Evolutionary conservation across 2,888 invertebrate species (phyloP).

Genomic region (Oxycera nigricornis): DNA sequence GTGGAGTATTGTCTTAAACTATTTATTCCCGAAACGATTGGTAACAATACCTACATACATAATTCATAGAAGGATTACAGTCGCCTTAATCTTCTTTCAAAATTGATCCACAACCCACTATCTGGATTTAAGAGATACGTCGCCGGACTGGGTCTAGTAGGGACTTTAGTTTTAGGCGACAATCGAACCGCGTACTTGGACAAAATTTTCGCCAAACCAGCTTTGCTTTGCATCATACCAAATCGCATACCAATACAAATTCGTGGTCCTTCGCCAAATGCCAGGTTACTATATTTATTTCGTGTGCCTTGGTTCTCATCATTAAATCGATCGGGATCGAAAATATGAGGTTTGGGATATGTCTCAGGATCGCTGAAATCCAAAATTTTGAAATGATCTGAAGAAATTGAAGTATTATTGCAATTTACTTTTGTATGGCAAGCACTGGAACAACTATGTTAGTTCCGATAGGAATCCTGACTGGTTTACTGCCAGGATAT

Average conservation of each 20-base stretch:
- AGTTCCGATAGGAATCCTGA: conserved; percentile 24
- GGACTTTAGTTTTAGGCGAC: conserved; percentile 43
- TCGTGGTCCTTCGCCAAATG: conserved; percentile 45
- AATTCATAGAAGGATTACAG: no score
- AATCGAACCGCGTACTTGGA: conserved; percentile 41
- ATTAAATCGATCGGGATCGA: conserved; percentile 42
- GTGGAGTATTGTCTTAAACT: no score
- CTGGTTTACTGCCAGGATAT: conserved; percentile 20
- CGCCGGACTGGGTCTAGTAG: conserved; percentile 39
- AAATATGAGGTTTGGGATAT: conserved; percentile 41
- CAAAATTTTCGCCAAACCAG: conserved; percentile 43
- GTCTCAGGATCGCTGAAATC: conserved; percentile 42
- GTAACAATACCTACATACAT: background rate
- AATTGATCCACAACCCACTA: conserved; percentile 44
- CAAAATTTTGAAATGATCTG: background rate
- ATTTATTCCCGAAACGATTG: no score
- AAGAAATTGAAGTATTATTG: background rate
- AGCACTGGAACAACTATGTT: conserved; percentile 30
- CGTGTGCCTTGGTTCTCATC: conserved; percentile 33
- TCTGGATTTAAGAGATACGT: conserved; percentile 40
- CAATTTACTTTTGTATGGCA: conserved; percentile 29
- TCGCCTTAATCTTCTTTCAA: conserved; percentile 36
- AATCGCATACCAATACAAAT: conserved; percentile 45
- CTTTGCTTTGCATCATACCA: conserved; percentile 45
- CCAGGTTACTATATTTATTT: conserved; percentile 38